phyloP scores from a whole-genome alignment of 2,797 vertebrate species.

The Phylloscopus collybita region DNA sequence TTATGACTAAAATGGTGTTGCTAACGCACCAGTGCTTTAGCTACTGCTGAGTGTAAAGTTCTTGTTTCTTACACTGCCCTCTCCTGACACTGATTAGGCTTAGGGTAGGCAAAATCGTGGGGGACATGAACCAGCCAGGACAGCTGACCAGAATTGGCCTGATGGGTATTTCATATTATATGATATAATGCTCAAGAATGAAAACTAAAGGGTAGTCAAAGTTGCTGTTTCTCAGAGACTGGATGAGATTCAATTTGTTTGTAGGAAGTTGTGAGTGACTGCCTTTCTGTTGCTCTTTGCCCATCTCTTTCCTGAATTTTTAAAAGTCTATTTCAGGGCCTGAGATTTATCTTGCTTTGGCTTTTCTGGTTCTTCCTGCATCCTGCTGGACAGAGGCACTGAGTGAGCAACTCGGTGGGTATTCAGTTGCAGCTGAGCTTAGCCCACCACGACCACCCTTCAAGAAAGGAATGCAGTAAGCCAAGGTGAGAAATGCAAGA shows the following conservation, averaged over 20 bases:
- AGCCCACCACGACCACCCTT: background rate
- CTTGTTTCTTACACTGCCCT: background rate
- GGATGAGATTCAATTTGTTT: background rate
- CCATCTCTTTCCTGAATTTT: background rate
- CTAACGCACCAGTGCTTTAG: background rate
- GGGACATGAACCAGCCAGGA: background rate
- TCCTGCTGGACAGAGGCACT: background rate
- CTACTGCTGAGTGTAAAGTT: background rate
- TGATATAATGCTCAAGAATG: background rate
- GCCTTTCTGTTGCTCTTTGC: background rate
- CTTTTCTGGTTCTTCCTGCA: background rate
- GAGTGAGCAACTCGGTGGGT: background rate
- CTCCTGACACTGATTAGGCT: background rate
- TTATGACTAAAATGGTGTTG: background rate
- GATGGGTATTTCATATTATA: background rate
- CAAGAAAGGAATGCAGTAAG: background rate
- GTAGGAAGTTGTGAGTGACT: background rate
- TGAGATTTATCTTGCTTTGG: background rate
- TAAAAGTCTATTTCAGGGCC: background rate
- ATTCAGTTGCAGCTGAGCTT: background rate
- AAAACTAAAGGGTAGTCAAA: background rate
- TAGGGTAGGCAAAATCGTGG: background rate
- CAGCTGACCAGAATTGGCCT: background rate
- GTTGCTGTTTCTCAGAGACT: background rate
- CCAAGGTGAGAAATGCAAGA: background rate